Evolutionary conservation across 2,797 vertebrate genomes (phyloP), one percentile per base, ranked within the genome.

Genomic region (Sparidentex hasta): DNA sequence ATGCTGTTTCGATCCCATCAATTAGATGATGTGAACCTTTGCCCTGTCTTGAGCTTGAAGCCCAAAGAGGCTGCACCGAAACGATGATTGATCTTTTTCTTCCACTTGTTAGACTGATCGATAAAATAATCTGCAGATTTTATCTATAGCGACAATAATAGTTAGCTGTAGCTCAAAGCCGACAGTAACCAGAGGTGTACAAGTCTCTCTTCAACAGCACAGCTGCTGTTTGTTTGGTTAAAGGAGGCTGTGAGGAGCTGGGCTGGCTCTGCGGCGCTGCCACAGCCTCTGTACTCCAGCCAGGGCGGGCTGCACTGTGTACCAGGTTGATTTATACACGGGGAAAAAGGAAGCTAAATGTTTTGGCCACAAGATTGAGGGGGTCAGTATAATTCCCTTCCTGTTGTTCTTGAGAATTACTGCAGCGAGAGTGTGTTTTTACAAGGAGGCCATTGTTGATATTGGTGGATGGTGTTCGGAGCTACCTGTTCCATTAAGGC

Each of bases 191-290:
- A 8, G 57, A 82, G 75, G 70, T 82, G 72, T 23, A 29, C 41
- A 58, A 67, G 61, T 57, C 64, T 62, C 54, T 76, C 29, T 52
- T 76, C 58, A 57, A 47, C 7, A n/a, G 3, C 80, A 78, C 84
- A 90, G 76, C 85, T 86, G 81, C 76, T 87, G 83, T 90, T 92
- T 91, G 85, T 89, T 88, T 85, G 73, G 78, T 80, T 71, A 79
- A 70, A 89, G 85, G 72, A 78, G 74, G 74, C 80, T 79, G 65
- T 23, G 56, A 83, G 74, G 71, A 75, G 78, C 46, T 1, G 7
- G 50, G 63, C 81, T 79, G 62, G 69, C 67, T 66, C 76, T 71
- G 64, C 44, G 11, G 51, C 74, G 78, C 75, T 21, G 38, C 44
- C 80, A 52, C 16, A 1, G 38, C 38, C 58, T 75, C 76, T 80